phyloP scores from a whole-genome alignment of 2,888 invertebrate genomes.

The Quadriops clusia region DNA sequence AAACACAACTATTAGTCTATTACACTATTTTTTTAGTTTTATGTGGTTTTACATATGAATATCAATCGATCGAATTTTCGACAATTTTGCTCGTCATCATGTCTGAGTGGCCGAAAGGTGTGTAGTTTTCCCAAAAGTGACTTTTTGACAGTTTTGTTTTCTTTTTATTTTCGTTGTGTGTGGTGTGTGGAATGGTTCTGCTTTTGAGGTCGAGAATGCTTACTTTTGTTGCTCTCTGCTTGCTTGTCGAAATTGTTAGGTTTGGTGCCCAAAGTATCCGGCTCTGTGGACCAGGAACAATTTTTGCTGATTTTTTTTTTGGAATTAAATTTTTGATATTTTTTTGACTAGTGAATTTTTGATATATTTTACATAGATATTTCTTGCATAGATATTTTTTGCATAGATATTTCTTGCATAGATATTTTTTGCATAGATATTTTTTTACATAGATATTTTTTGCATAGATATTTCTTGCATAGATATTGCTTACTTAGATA shows the following conservation, averaged over 20 bases:
- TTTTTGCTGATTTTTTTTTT: not conserved
- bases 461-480: too few species aligned
- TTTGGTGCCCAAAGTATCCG: too few species aligned
- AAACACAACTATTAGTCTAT: too few species aligned
- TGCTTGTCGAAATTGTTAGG: not conserved
- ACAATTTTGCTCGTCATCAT: conserved; percentile 16
- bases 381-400: too few species aligned
- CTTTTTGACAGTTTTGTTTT: conserved; percentile 20
- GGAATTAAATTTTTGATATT: not conserved
- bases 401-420: too few species aligned
- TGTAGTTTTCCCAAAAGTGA: conserved; percentile 34
- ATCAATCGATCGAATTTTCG: conserved; percentile 20
- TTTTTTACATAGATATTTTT: too few species aligned
- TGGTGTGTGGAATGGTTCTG: not conserved
- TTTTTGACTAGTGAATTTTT: too few species aligned
- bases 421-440: too few species aligned
- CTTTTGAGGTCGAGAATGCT: conserved; percentile 1
- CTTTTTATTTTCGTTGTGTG: conserved; percentile 9
- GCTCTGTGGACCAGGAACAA: too few species aligned
- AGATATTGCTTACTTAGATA: too few species aligned
- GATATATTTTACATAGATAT: too few species aligned
- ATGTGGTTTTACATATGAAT: conserved; percentile 25
- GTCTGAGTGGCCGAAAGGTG: conserved; percentile 27
- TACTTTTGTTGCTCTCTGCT: too few species aligned
- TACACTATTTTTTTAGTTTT: conserved; percentile 13